phyloP scores from a whole-genome alignment of 2,797 vertebrate genomes.

The Tiaroga cobitis region DNA sequence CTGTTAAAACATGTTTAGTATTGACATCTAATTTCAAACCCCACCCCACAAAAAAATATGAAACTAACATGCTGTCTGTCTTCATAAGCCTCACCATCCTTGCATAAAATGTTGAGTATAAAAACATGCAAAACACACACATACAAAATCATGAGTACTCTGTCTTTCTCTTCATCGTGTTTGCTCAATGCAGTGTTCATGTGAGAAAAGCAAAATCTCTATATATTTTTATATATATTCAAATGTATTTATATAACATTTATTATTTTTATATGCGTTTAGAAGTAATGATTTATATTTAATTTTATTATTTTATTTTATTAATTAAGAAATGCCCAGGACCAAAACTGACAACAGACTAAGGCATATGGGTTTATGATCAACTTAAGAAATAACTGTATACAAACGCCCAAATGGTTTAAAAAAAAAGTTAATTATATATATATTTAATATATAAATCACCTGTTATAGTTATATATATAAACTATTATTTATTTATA shows the following conservation, averaged over 20 bases:
- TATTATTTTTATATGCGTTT: neutral
- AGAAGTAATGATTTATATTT: neutral
- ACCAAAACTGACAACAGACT: neutral
- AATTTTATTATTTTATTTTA: no score
- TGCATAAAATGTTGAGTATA: conserved; percentile 16
- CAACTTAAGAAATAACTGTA: neutral
- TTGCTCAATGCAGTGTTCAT: no score
- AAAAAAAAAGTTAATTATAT: neutral
- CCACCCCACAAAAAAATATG: no score
- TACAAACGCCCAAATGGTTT: neutral
- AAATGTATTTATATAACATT: neutral
- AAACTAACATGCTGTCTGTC: neutral
- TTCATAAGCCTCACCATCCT: neutral
- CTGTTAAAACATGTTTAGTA: conserved; percentile 8
- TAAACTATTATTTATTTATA: no score
- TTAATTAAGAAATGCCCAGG: neutral
- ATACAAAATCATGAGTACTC: conserved; percentile 70
- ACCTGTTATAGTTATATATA: no score
- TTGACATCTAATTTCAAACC: neutral
- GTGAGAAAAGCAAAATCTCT: conserved; percentile 62
- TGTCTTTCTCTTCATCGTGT: no score
- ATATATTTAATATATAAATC: no score
- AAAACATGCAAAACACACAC: neutral
- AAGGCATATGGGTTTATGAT: no score
- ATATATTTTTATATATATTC: neutral